A percentile compares a stretch with the other conserved stretches of the same genome.
phyloP scores from a whole-genome alignment of 2,888 invertebrate genomes.

The Embidobia sp. region DNA sequence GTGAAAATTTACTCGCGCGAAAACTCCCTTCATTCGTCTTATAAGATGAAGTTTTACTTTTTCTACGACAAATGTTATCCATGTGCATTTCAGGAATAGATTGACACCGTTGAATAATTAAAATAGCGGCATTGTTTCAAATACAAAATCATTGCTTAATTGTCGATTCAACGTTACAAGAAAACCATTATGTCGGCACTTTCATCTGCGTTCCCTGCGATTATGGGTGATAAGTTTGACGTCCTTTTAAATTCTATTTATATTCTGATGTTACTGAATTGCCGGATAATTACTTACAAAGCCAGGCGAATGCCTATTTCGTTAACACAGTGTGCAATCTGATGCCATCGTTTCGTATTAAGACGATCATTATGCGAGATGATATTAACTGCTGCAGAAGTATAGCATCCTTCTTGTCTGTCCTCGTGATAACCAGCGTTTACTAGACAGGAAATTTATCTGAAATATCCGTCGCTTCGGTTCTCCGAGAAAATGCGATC shows the following conservation, averaged over 20 bases:
- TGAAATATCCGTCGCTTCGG: constrained; percentile 12
- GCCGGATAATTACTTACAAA: constrained; percentile 53
- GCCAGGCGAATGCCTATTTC: constrained; percentile 38
- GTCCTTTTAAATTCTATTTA: constrained; percentile 39
- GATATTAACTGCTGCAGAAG: constrained; percentile 67
- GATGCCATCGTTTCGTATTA: constrained; percentile 67
- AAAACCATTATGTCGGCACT: neutral
- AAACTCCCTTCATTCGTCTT: constrained; percentile 45
- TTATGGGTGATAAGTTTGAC: constrained; percentile 31
- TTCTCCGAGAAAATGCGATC: neutral
- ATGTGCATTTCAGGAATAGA: neutral
- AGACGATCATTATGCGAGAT: constrained; percentile 65
- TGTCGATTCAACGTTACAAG: neutral
- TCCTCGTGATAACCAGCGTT: constrained; percentile 32
- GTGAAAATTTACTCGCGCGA: constrained; percentile 45
- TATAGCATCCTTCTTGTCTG: constrained; percentile 47
- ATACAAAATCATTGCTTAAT: neutral
- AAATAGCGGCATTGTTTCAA: neutral
- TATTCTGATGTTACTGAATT: constrained; percentile 36
- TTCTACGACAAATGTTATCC: constrained; percentile 25
- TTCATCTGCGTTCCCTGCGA: no score
- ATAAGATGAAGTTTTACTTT: constrained; percentile 35
- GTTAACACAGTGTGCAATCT: constrained; percentile 52
- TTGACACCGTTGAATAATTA: constrained; percentile 18
- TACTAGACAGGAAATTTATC: constrained; percentile 36